Conservation (phyloP, 1,140 invertebrate species). For the Drosophila athabasca region DNA sequence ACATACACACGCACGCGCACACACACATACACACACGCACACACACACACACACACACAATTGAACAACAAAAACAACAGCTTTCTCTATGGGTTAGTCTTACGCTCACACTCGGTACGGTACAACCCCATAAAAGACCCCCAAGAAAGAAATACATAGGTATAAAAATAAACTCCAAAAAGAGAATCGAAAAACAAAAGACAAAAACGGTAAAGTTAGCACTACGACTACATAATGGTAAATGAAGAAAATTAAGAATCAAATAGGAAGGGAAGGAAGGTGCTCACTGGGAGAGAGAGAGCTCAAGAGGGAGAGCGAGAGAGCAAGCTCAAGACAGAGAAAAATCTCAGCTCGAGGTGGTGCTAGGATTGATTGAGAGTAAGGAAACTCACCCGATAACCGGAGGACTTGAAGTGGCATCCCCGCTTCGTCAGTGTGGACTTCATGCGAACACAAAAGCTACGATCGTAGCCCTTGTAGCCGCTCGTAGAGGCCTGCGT, state of each 20-base stretch:
- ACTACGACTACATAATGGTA: constrained; percentile 16
- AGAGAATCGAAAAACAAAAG: neutral
- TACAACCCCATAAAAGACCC: neutral
- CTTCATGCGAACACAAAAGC: constrained; percentile 98
- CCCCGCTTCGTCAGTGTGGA: constrained; percentile 98
- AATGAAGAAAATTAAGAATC: constrained; percentile 3
- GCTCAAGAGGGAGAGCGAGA: neutral
- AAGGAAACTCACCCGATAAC: constrained; percentile 93
- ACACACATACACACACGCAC: neutral
- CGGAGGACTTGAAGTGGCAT: constrained; percentile 98
- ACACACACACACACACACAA: constrained; percentile 4
- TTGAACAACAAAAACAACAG: constrained; percentile 17
- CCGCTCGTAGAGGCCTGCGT: constrained; percentile 88
- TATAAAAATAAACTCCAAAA: neutral
- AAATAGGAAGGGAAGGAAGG: constrained; percentile 3
- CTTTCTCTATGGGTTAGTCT: constrained; percentile 54
- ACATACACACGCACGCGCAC: neutral
- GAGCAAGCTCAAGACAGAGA: too few relatives aligned
- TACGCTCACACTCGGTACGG: constrained; percentile 6
- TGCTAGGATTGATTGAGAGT: neutral
- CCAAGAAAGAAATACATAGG: constrained; percentile 12
- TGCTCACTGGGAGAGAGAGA: neutral
- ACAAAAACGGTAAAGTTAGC: constrained; percentile 21
- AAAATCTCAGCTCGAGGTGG: too few relatives aligned
- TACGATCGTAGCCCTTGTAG: constrained; percentile 94